Evolutionary conservation across 2,797 vertebrate species (phyloP).

Genomic region (Phalanger gymnotis): DNA sequence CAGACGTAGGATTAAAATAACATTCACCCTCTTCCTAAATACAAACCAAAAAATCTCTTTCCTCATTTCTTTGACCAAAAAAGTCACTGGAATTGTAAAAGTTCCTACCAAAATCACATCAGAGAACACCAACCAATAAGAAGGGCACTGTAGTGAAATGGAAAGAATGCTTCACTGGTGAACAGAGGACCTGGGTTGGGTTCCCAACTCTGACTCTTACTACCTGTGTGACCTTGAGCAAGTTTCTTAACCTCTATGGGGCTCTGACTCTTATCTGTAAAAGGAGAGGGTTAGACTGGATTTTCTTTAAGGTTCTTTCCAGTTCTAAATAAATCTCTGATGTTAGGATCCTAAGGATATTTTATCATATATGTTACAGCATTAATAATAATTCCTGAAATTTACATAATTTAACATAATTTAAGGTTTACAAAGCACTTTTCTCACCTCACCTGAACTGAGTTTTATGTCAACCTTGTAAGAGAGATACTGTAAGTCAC

Average conservation of each 20-base stretch:
- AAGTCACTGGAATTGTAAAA: neutral
- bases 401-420: neutral
- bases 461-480: neutral
- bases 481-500: neutral
- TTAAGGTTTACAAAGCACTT: neutral
- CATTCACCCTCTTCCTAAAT: neutral
- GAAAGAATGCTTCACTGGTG: neutral
- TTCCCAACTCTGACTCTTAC: neutral
- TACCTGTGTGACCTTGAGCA: neutral
- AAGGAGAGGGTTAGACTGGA: neutral
- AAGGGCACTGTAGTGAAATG: neutral
- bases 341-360: neutral
- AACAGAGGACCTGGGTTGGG: neutral
- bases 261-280: neutral
- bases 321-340: neutral
- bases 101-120: neutral
- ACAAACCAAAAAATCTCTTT: neutral
- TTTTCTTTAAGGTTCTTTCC: neutral
- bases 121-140: neutral
- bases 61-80: neutral
- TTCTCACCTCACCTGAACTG: neutral
- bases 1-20: neutral
- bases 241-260: neutral
- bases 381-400: neutral
- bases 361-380: neutral